Evolutionary conservation across 64 coral and sea anemone genomes (phyloP).

Genomic region (Orbicella faveolata): DNA sequence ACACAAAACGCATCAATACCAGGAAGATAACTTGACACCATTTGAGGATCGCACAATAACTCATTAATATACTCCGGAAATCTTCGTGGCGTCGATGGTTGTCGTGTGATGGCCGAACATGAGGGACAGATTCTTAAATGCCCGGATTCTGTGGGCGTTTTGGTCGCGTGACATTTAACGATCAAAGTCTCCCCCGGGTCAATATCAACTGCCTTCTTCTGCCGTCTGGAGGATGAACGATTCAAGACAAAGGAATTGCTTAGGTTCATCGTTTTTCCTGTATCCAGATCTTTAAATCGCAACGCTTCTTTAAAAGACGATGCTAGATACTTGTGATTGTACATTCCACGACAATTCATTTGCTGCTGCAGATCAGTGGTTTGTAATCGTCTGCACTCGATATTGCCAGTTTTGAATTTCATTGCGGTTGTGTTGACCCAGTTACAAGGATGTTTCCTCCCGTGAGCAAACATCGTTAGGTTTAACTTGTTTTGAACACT

Average conservation of each 20-base stretch:
- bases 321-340: background rate
- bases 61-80: constrained; percentile 20
- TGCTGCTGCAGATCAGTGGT: background rate
- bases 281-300: constrained; percentile 7
- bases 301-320: background rate
- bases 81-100: background rate
- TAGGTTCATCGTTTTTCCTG: background rate
- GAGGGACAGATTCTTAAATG: constrained; percentile 4
- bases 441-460: background rate
- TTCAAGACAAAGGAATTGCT: background rate
- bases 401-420: background rate
- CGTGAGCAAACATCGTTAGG: background rate
- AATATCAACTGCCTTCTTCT: background rate
- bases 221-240: background rate
- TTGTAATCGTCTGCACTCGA: background rate
- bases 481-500: background rate
- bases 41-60: background rate
- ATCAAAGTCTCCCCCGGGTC: background rate
- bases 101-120: background rate
- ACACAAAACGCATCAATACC: constrained; percentile 19
- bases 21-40: background rate
- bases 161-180: background rate
- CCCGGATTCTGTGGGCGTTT: background rate
- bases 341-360: background rate
- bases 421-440: background rate